Evolutionary conservation across 2,113 vertebrate genomes (phyloP), one percentile per base, ranked within the genome.

Genomic region (Puffinus mauretanicus): DNA sequence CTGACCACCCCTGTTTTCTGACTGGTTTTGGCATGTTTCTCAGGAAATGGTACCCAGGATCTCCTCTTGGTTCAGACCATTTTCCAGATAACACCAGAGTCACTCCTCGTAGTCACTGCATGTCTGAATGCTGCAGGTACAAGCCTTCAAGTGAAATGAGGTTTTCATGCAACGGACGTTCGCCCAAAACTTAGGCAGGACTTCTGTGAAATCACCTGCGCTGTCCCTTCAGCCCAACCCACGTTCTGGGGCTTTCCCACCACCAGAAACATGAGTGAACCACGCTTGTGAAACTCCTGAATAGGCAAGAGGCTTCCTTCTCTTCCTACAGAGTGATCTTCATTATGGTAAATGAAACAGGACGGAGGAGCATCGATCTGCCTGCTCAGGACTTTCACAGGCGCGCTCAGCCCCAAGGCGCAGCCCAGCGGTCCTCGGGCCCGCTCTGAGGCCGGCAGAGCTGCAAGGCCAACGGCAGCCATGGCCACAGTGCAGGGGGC

Each of bases 221-320:
- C n/a, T 55, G 84, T 82, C n/a, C 49, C 62, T 93, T 95, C 62
- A 80, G 64, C 65, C 58, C 64, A 84, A 24, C 70, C 49, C 73
- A 79, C n/a, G 0, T 69, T 95, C 91, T 95, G 94, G 94, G 94
- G 71, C 55, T 97, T 97, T 95, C 95, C 93, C 94, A 95, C 55
- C 12, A 30, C 46, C 40, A 96, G 91, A 96, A 82, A 87, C 66
- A 19, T 8, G 32, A 93, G 16, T 22, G 51, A 51, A 90, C 62
- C 67, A 93, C 10, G 2, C 73, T 93, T 97, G 29, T 97, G 95
- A 97, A 97, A 97, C 94, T 94, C 55, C 66, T 93, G 86, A 97
- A 95, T 82, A 95, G 79, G 82, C 93, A 78, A 95, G 94, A 96
- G 84, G 36, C 46, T 95, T 87, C 42, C 77, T 91, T 95, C 66